These are phyloP conservation scores for Onychostruthus taczanowskii DNA, from an alignment of 2,113 vertebrate species.

Conservation along the genomic window DNA sequence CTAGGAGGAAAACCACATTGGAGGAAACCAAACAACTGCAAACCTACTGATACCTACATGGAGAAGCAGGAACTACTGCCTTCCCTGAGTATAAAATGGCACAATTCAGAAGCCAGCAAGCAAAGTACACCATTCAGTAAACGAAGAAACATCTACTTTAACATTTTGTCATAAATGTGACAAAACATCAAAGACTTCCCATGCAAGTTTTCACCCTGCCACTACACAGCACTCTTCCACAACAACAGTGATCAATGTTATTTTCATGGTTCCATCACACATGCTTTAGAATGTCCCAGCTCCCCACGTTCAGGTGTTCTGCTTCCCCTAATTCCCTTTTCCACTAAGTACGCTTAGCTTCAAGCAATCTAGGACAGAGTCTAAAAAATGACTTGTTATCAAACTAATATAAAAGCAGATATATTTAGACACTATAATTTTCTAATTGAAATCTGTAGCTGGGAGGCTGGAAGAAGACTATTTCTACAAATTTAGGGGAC, in stretches of 20 bases:
- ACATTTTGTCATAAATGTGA: background rate
- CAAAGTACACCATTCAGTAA: background rate
- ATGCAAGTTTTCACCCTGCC: background rate
- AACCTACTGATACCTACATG: background rate
- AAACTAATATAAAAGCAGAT: background rate
- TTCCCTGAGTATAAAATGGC: accelerated
- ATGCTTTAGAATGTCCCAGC: background rate
- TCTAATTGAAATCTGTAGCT: background rate
- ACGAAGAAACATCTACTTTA: background rate
- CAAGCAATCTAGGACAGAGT: background rate
- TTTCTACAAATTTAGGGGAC: background rate
- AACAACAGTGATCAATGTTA: background rate
- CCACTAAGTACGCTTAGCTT: background rate
- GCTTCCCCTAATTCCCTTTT: background rate
- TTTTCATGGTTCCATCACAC: background rate
- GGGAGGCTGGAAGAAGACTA: background rate
- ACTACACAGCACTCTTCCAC: background rate
- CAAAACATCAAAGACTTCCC: background rate
- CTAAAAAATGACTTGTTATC: background rate
- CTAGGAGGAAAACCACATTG: background rate
- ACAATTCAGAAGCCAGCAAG: background rate
- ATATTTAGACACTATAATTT: background rate
- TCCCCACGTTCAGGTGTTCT: background rate
- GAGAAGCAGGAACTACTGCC: background rate
- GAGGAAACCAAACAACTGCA: background rate